A percentile compares a stretch with the other conserved stretches of the same genome.
Evolutionary conservation across 2,888 invertebrate genomes (phyloP).

Genomic region (Myopa tessellatipennis): DNA sequence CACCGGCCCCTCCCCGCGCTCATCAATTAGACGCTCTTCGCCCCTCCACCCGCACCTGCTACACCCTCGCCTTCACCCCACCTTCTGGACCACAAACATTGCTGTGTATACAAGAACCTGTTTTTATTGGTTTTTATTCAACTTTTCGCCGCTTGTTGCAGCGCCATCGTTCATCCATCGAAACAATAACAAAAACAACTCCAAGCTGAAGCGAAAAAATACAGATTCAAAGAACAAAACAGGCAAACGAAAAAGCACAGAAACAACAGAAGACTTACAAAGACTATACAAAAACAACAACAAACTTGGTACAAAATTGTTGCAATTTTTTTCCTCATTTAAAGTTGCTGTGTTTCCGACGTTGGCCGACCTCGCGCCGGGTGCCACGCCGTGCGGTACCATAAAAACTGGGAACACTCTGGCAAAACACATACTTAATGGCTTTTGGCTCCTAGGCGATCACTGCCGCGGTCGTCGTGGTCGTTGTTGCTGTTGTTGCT

Average conservation of each 20-base stretch:
- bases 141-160: slow-evolving; percentile 3
- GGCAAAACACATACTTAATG: slow-evolving; percentile 38
- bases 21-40: no score
- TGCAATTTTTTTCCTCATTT: neutral
- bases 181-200: neutral
- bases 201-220: neutral
- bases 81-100: neutral
- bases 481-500: no score
- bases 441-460: slow-evolving; percentile 36
- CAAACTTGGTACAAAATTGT: neutral
- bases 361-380: slow-evolving; percentile 19
- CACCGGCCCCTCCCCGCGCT: no score
- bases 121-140: neutral
- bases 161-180: neutral
- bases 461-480: neutral
- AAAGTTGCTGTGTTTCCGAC: neutral
- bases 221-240: neutral
- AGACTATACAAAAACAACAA: neutral
- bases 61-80: neutral
- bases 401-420: slow-evolving; percentile 7
- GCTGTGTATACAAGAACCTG: neutral
- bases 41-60: neutral
- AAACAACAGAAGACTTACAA: neutral
- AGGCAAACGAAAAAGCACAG: neutral
- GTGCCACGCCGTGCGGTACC: slow-evolving; percentile 5